Conservation (phyloP, 2,888 invertebrate species). For the Hypomecis punctinalis region DNA sequence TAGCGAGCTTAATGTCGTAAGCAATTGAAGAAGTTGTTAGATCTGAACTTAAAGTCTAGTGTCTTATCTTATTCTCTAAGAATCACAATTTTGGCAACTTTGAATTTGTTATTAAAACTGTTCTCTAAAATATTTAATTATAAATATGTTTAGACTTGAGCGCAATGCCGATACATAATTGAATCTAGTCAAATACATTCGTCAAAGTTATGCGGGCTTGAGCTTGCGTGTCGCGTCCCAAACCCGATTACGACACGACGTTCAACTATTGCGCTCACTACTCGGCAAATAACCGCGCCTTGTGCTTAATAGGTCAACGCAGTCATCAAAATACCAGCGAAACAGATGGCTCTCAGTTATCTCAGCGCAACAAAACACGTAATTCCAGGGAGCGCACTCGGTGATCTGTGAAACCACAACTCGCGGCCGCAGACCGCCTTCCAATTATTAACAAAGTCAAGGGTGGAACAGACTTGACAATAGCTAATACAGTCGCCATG, state of each 20-base stretch:
- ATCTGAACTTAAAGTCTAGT: no score
- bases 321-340: constrained; percentile 45
- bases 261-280: constrained; percentile 29
- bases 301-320: constrained; percentile 45
- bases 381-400: constrained; percentile 38
- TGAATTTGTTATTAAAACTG: no score
- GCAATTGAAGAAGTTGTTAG: no score
- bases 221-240: constrained; percentile 7
- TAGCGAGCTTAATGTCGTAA: no score
- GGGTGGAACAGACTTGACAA: constrained; percentile 44
- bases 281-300: constrained; percentile 37
- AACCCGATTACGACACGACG: constrained; percentile 14
- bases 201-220: neutral
- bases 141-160: no score
- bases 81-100: no score
- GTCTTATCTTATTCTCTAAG: no score
- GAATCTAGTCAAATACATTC: no score
- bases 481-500: constrained; percentile 39
- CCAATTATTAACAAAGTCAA: constrained; percentile 47
- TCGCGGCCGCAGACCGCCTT: constrained; percentile 39
- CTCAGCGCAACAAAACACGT: constrained; percentile 41
- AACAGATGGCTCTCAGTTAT: constrained; percentile 45
- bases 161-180: no score
- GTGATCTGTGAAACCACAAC: constrained; percentile 51
- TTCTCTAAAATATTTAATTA: no score